Evolutionary conservation across 2,888 invertebrate genomes (phyloP), one percentile per base, ranked within the genome.

Genomic region (Mechanitis mazaeus): DNA sequence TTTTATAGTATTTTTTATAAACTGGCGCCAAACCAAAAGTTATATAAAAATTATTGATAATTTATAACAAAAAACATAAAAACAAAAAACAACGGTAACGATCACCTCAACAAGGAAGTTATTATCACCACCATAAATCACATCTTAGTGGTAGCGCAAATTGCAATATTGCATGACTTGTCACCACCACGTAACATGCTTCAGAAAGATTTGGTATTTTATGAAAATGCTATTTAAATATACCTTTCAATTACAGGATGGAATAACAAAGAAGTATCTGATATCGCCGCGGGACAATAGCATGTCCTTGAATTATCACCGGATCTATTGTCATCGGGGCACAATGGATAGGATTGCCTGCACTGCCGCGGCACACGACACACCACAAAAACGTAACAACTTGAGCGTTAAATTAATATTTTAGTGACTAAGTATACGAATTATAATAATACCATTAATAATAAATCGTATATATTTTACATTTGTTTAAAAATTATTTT

Each of bases 301-400:
- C 68, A 70, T 76, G 86, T 82, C 88, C 88, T 87, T 87, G 88
- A 87, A 87, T 87, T 83, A 86, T 73, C 83, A 81, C 83, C 83
- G 84, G 83, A 84, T 81, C 83, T 78, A 83, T 85, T 87, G 85
- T 85, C 84, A 77, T 78, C 74, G 80, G 71, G 61, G 72, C 81
- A 87, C 85, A 87, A 87, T 86, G 72, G 81, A 75, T 82, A 81
- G 82, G 80, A 83, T 84, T 81, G 80, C 78, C 82, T 83, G 82
- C 80, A 83, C 79, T 77, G 79, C 69, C 71, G 69, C 69, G 75
- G 77, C 83, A 85, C 80, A 82, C 79, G 81, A 77, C 71, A 69
- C 47, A 64, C 67, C 69, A 72, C 69, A 75, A 76, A 81, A 78
- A 60, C 63, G 45, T 59, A 64, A 56, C 62, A 72, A 75, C 70